These are phyloP conservation scores for Malurus splendens DNA, from an alignment of 2,797 vertebrate genomes.

Conservation along the genomic window DNA sequence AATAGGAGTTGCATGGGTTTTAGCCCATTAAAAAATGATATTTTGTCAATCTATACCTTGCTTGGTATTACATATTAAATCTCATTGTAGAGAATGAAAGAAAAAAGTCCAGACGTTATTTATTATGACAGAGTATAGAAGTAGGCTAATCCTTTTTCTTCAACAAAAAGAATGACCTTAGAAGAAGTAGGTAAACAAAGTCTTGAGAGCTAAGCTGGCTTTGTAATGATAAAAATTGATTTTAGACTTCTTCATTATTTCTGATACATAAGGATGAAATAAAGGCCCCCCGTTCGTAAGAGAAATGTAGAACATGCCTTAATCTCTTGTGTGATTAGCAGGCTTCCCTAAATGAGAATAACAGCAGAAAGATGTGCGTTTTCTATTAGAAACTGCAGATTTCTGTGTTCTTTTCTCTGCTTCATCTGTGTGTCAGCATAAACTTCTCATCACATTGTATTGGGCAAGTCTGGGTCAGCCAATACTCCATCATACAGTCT, in stretches of 20 bases:
- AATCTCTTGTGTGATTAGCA: background rate
- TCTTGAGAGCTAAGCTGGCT: background rate
- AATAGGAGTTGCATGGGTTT: background rate
- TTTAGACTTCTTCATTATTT: background rate
- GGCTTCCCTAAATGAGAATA: background rate
- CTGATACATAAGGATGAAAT: background rate
- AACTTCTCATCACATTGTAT: background rate
- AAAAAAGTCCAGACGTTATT: background rate
- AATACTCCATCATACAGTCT: background rate
- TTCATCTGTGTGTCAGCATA: background rate
- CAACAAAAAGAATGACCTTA: background rate
- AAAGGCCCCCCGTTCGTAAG: background rate
- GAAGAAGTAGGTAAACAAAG: background rate
- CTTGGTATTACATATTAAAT: background rate
- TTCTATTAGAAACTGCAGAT: background rate
- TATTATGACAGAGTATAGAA: background rate
- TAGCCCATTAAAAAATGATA: background rate
- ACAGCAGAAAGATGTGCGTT: background rate
- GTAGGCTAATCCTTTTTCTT: background rate
- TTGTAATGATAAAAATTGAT: background rate
- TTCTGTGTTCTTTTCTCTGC: background rate
- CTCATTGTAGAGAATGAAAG: background rate
- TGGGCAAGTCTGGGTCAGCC: background rate
- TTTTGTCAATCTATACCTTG: background rate
- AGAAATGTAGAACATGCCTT: background rate